These are phyloP conservation scores for Toxonevra muliebris DNA, from an alignment of 2,888 invertebrate species.

Conservation along the genomic window DNA sequence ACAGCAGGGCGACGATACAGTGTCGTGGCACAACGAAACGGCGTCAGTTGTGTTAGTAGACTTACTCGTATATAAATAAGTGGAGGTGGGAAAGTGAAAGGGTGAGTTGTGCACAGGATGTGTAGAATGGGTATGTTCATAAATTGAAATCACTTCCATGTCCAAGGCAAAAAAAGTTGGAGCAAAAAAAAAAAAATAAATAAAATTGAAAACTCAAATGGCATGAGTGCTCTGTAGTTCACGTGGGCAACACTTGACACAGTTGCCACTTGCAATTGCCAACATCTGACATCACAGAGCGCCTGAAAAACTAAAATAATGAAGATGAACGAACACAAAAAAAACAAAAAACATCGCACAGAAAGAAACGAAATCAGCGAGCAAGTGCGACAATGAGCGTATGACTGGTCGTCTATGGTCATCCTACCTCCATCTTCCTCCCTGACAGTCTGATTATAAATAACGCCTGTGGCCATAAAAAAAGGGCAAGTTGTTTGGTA, in stretches of 20 bases:
- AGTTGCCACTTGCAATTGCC: slow-evolving; percentile 60
- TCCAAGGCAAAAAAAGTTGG: slow-evolving; percentile 52
- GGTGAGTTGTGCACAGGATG: slow-evolving; percentile 32
- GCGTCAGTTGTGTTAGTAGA: slow-evolving; percentile 6
- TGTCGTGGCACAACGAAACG: slow-evolving; percentile 39
- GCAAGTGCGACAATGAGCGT: not conserved
- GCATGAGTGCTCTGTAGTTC: slow-evolving; percentile 38
- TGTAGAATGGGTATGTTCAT: slow-evolving; percentile 55
- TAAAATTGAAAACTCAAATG: slow-evolving; percentile 26
- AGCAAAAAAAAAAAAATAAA: slow-evolving; percentile 20
- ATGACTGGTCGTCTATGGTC: slow-evolving; percentile 7
- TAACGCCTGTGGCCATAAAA: slow-evolving; percentile 64
- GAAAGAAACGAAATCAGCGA: slow-evolving; percentile 1
- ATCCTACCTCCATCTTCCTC: not conserved
- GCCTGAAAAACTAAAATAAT: slow-evolving; percentile 18
- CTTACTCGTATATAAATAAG: slow-evolving; percentile 31
- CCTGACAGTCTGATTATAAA: slow-evolving; percentile 54
- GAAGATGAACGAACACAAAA: slow-evolving; percentile 8
- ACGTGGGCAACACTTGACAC: slow-evolving; percentile 60
- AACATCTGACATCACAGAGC: slow-evolving; percentile 48
- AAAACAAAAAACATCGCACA: slow-evolving; percentile 34
- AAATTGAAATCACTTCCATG: slow-evolving; percentile 63
- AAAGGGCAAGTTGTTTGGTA: slow-evolving; percentile 57
- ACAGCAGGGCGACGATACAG: slow-evolving; percentile 12
- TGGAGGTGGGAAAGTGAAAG: slow-evolving; percentile 33